A percentile compares a stretch with the other conserved stretches of the same genome.
Evolutionary conservation across 1,140 invertebrate genomes (phyloP).

Genomic region (Lanistes nyassanus): DNA sequence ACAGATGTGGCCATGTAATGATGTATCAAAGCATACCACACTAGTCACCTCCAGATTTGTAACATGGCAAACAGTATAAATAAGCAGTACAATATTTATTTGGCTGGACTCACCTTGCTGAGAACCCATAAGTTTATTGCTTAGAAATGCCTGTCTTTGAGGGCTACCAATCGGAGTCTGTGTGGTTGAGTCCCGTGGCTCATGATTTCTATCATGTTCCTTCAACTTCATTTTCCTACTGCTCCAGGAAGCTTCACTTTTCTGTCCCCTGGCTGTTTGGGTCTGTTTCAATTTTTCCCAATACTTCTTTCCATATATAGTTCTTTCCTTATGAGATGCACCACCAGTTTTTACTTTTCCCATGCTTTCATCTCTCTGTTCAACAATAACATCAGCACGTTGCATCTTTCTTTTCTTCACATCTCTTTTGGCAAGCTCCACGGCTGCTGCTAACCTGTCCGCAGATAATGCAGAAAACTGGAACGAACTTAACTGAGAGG

Average conservation of each 20-base stretch:
- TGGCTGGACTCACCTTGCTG: background rate
- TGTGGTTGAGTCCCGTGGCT: slow-evolving; percentile 31
- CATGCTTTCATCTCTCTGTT: slow-evolving; percentile 25
- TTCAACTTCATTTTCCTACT: slow-evolving; percentile 22
- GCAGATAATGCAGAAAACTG: slow-evolving; percentile 35
- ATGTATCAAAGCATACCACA: too few relatives aligned
- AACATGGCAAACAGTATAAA: too few relatives aligned
- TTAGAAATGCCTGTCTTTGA: slow-evolving; percentile 21
- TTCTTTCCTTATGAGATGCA: background rate
- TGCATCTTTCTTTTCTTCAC: slow-evolving; percentile 38
- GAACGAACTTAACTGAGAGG: background rate
- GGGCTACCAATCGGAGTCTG: slow-evolving; percentile 42
- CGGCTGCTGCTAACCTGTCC: slow-evolving; percentile 40
- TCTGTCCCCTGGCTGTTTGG: background rate
- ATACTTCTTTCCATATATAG: slow-evolving; percentile 30
- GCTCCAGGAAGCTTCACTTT: background rate
- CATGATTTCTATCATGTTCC: slow-evolving; percentile 39
- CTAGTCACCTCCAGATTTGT: too few relatives aligned
- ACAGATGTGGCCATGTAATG: too few relatives aligned
- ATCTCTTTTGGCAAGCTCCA: slow-evolving; percentile 44
- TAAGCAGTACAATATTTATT: too few relatives aligned
- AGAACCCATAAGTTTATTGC: slow-evolving; percentile 10
- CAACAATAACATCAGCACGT: slow-evolving; percentile 14
- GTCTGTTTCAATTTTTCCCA: slow-evolving; percentile 28
- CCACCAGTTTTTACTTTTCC: slow-evolving; percentile 2